Percentiles rank a stretch among this genome's conserved stretches.
phyloP scores from a whole-genome alignment of 2,888 invertebrate genomes.

The Orchestes rusci region DNA sequence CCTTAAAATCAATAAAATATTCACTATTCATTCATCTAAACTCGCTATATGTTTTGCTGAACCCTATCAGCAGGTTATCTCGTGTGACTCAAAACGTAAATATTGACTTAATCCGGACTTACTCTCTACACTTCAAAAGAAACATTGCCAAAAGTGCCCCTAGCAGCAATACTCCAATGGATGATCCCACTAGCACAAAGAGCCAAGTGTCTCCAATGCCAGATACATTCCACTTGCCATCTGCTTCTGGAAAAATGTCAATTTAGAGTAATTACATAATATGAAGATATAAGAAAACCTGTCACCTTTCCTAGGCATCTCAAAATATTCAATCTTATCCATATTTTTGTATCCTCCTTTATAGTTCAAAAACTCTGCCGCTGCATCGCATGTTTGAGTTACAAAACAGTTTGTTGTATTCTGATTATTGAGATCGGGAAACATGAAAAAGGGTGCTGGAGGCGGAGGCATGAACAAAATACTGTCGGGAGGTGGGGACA shows the following conservation, averaged over 20 bases:
- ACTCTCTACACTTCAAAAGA: constrained; percentile 79
- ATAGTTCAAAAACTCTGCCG: constrained; percentile 45
- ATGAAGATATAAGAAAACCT: not conserved
- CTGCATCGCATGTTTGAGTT: constrained; percentile 56
- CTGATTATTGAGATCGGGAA: constrained; percentile 39
- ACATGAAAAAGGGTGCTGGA: constrained; percentile 69
- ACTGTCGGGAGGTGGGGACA: constrained; percentile 74
- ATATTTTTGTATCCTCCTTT: constrained; percentile 24
- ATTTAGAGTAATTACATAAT: not conserved
- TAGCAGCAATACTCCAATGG: constrained; percentile 70
- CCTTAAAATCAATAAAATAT: constrained; percentile 33
- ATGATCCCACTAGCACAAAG: constrained; percentile 69
- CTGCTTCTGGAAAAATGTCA: constrained; percentile 36
- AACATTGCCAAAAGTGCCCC: constrained; percentile 72
- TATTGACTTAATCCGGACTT: constrained; percentile 41
- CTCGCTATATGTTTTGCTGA: too few relatives aligned
- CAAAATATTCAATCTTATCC: constrained; percentile 58
- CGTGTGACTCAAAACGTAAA: not conserved
- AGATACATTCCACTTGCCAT: constrained; percentile 51
- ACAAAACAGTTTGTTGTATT: constrained; percentile 53
- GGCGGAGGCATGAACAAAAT: constrained; percentile 81
- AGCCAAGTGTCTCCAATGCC: constrained; percentile 77
- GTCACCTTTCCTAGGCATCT: constrained; percentile 68
- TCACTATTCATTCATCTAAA: too few relatives aligned
- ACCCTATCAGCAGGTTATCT: too few relatives aligned